These are phyloP conservation scores for Antrozous pallidus DNA, from an alignment of 2,797 vertebrate species.

Conservation along the genomic window DNA sequence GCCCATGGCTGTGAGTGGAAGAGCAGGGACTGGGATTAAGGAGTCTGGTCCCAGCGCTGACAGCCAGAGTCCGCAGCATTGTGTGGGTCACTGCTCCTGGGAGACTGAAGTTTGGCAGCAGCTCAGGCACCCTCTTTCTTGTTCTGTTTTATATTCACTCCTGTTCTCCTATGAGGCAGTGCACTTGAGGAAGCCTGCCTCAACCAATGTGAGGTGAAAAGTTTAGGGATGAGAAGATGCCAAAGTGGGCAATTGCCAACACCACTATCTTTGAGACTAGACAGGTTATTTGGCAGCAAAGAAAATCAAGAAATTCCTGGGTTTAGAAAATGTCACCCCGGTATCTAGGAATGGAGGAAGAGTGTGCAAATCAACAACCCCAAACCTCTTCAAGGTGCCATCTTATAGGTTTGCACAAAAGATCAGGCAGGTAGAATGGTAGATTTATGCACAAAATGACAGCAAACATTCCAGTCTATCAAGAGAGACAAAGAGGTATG, in stretches of 20 bases:
- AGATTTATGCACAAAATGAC: background rate
- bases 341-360: background rate
- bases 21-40: background rate
- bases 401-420: background rate
- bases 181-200: background rate
- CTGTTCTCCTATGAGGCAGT: background rate
- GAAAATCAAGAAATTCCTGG: background rate
- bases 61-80: background rate
- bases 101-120: background rate
- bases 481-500: conserved; percentile 13
- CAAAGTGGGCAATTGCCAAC: background rate
- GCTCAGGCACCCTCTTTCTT: background rate
- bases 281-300: background rate
- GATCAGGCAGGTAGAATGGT: background rate
- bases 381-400: background rate
- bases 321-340: background rate
- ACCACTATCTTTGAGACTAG: background rate
- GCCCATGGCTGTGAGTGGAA: background rate
- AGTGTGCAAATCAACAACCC: background rate
- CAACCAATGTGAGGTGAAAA: background rate
- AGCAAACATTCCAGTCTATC: background rate
- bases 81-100: background rate
- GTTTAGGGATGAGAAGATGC: background rate
- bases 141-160: background rate
- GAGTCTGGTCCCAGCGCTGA: background rate